Evolutionary conservation across 2,888 invertebrate genomes (phyloP).

Genomic region (Parascotia fuliginaria): DNA sequence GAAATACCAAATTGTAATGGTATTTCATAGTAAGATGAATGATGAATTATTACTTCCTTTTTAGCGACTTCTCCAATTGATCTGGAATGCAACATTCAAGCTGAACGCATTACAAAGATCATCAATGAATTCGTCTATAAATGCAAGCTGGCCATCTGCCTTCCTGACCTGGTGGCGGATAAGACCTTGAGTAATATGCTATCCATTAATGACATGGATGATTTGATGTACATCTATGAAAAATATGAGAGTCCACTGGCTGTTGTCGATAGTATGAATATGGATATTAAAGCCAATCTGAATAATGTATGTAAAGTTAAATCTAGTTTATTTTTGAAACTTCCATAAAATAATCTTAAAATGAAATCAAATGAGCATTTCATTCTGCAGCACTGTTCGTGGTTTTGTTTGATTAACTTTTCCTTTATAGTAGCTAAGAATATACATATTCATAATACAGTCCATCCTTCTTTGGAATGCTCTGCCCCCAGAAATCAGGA

Average conservation of each 20-base stretch:
- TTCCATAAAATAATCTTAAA: no score
- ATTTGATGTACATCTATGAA: conserved; percentile 73
- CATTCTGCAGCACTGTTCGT: no score
- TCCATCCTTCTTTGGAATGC: no score
- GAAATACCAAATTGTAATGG: no score
- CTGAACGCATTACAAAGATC: conserved; percentile 82
- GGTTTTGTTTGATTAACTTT: no score
- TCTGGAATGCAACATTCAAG: conserved; percentile 81
- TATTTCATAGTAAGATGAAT: no score
- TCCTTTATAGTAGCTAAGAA: no score
- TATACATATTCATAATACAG: no score
- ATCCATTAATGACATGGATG: conserved; percentile 67
- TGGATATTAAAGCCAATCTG: conserved; percentile 73
- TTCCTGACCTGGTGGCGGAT: conserved; percentile 71
- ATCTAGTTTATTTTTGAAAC: no score
- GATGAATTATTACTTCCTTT: conserved; percentile 7
- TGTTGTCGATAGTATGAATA: conserved; percentile 67
- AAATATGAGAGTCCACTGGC: conserved; percentile 76
- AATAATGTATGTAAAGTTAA: conserved; percentile 68
- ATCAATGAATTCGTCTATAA: conserved; percentile 79
- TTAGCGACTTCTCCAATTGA: conserved; percentile 76
- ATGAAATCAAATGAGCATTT: no score
- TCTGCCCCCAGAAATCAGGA: no score
- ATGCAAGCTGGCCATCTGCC: conserved; percentile 73
- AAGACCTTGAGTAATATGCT: conserved; percentile 60